phyloP scores from a whole-genome alignment of 2,888 invertebrate genomes.

The Melieria crassipennis region DNA sequence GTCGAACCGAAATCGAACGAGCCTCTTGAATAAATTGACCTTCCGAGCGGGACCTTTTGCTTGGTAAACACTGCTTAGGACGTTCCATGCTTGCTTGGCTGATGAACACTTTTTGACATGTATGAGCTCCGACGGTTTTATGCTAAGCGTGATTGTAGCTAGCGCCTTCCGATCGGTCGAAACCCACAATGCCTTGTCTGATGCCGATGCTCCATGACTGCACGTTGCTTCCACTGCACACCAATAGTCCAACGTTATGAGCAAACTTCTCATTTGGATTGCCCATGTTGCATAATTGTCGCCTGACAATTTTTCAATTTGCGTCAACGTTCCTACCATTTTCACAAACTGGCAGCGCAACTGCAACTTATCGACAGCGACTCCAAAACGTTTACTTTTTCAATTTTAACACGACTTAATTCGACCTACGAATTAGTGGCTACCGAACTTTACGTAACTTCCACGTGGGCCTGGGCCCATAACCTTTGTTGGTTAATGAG shows the following conservation, averaged over 20 bases:
- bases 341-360: too few relatives aligned
- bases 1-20: slow-evolving; percentile 2
- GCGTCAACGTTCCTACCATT: too few relatives aligned
- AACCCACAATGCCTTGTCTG: neutral
- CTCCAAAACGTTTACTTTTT: too few relatives aligned
- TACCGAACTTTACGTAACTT: too few relatives aligned
- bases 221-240: neutral
- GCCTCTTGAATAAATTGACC: slow-evolving; percentile 5
- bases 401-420: too few relatives aligned
- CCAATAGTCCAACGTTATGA: neutral
- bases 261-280: neutral
- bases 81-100: slow-evolving; percentile 6
- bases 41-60: slow-evolving; percentile 9
- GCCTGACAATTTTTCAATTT: slow-evolving; percentile 2
- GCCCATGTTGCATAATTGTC: neutral
- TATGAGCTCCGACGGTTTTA: neutral
- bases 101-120: neutral
- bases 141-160: neutral
- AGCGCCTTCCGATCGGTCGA: slow-evolving; percentile 9
- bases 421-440: too few relatives aligned
- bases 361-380: too few relatives aligned
- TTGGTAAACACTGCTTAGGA: neutral
- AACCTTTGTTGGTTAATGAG: too few relatives aligned
- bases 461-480: too few relatives aligned
- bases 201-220: neutral